phyloP scores from a whole-genome alignment of 2,888 invertebrate species.

The Rosalia funebris region DNA sequence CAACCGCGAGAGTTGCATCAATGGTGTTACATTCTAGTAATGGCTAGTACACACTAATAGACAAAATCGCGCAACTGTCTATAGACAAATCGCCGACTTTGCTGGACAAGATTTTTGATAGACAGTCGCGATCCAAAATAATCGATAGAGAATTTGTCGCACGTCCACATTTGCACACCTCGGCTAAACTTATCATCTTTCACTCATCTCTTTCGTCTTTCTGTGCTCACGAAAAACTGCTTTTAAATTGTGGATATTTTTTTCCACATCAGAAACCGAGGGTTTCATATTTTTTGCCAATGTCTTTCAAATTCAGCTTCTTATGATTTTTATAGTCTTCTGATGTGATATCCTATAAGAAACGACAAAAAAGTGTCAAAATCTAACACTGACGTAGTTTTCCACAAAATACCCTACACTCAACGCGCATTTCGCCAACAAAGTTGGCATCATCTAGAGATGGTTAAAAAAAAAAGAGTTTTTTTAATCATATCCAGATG shows the following conservation, averaged over 20 bases:
- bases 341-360: background rate
- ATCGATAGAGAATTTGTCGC: background rate
- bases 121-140: background rate
- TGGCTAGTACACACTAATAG: background rate
- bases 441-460: too few relatives aligned
- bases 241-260: too few relatives aligned
- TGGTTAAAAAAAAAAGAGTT: too few relatives aligned
- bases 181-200: background rate
- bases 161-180: background rate
- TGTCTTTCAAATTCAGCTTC: background rate
- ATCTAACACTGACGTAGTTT: too few relatives aligned
- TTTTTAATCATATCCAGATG: too few relatives aligned
- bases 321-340: background rate
- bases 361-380: background rate
- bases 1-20: too few relatives aligned
- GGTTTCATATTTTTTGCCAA: background rate
- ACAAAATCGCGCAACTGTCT: background rate
- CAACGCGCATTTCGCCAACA: too few relatives aligned
- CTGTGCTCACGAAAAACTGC: too few relatives aligned
- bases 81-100: background rate
- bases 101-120: too few relatives aligned
- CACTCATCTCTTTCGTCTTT: too few relatives aligned
- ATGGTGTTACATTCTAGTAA: too few relatives aligned
- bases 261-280: background rate
- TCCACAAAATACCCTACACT: too few relatives aligned